Evolutionary conservation across 2,797 vertebrate species (phyloP).

Genomic region (Phrynocephalus forsythii): DNA sequence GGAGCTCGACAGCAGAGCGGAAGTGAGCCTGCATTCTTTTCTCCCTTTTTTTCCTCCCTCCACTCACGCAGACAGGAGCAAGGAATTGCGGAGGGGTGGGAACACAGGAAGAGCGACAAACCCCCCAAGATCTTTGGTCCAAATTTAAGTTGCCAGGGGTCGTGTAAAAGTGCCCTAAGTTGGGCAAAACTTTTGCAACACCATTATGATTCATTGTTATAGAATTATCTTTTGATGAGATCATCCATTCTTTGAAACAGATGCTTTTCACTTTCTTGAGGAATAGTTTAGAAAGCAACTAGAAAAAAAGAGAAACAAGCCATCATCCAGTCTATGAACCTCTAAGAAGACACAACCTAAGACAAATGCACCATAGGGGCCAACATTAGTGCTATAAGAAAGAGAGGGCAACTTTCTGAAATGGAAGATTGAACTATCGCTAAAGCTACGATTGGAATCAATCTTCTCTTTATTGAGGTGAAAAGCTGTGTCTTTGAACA

Average conservation of each 20-base stretch:
- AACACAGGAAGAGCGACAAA: too few species aligned
- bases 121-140: too few species aligned
- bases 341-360: slow-evolving; percentile 53
- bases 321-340: background rate
- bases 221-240: slow-evolving; percentile 37
- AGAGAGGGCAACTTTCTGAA: slow-evolving; percentile 50
- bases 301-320: slow-evolving; percentile 17
- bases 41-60: too few species aligned
- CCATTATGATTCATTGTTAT: background rate
- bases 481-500: slow-evolving; percentile 56
- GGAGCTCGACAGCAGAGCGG: too few species aligned
- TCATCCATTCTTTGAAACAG: slow-evolving; percentile 44
- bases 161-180: too few species aligned
- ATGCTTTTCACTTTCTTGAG: background rate
- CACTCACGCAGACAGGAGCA: too few species aligned
- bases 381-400: slow-evolving; percentile 50
- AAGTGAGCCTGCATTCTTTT: background rate
- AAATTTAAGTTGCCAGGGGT: too few species aligned
- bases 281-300: slow-evolving; percentile 6
- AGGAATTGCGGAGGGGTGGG: too few species aligned
- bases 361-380: slow-evolving; percentile 12
- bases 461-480: slow-evolving; percentile 39
- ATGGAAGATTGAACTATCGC: slow-evolving; percentile 51
- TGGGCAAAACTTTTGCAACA: background rate
- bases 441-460: slow-evolving; percentile 54